Conservation (phyloP, 2,113 vertebrate species). For the Eolophus roseicapilla region DNA sequence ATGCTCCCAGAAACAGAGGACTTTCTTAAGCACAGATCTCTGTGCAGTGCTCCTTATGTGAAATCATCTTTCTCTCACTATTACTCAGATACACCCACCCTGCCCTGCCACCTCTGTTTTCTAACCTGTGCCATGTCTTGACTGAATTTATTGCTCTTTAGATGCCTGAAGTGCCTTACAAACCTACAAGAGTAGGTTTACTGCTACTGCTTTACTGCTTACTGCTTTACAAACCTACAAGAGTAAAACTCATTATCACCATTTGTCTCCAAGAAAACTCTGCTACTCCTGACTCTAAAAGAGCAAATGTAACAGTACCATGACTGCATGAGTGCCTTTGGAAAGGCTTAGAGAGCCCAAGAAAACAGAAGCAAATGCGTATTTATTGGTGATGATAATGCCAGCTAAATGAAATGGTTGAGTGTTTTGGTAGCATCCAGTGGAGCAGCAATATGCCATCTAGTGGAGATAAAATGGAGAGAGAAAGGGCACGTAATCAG, state of each 20-base stretch:
- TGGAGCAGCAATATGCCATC: slow-evolving; percentile 22
- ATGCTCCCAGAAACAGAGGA: neutral
- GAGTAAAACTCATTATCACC: neutral
- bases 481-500: neutral
- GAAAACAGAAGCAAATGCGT: rapidly evolving
- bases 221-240: neutral
- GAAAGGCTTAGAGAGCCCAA: neutral
- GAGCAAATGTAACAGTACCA: neutral
- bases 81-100: neutral
- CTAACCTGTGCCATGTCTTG: neutral
- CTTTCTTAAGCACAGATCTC: neutral
- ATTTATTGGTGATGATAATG: neutral
- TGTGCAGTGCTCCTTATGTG: neutral
- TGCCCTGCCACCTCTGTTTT: neutral
- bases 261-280: neutral
- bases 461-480: slow-evolving; percentile 10
- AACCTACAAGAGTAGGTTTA: neutral
- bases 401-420: neutral
- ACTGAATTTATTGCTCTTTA: neutral
- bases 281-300: neutral
- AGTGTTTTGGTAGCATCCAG: neutral
- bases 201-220: no score
- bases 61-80: neutral
- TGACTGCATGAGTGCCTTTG: neutral
- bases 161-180: neutral